Evolutionary conservation across 1,140 invertebrate genomes (phyloP).

Genomic region (Akabosia matsudoensis): DNA sequence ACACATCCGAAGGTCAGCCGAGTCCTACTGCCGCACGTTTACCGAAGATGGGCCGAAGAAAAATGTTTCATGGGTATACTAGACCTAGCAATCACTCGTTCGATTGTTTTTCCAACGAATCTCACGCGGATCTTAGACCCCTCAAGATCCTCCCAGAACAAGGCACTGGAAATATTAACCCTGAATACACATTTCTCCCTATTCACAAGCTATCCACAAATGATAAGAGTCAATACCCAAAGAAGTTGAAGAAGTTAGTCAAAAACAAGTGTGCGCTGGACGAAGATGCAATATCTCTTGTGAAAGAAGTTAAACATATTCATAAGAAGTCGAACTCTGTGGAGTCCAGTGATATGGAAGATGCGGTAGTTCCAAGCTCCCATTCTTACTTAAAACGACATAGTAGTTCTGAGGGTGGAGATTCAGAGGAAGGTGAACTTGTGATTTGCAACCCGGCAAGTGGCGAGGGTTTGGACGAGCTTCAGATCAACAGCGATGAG

Average conservation of each 20-base stretch:
- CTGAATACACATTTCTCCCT: constrained; percentile 17
- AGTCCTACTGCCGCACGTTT: too few species aligned
- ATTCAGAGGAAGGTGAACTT: background rate
- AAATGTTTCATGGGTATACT: too few species aligned
- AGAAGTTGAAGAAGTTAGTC: constrained; percentile 17
- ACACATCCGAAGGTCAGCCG: too few species aligned
- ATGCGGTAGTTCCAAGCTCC: background rate
- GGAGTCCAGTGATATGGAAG: background rate
- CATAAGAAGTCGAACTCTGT: background rate
- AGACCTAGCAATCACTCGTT: background rate
- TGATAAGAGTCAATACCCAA: background rate
- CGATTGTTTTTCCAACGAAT: background rate
- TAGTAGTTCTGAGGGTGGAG: constrained; percentile 3
- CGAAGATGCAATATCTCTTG: background rate
- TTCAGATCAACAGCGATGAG: background rate
- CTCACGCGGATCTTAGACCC: constrained; percentile 3
- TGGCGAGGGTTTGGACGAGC: background rate
- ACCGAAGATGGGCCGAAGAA: too few species aligned
- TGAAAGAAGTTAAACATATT: background rate
- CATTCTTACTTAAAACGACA: background rate
- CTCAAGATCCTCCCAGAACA: constrained; percentile 1
- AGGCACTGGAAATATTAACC: constrained; percentile 5
- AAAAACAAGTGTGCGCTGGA: background rate
- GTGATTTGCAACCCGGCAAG: background rate
- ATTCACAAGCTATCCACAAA: background rate